These are phyloP conservation scores for Myathropa florea DNA, from an alignment of 2,888 invertebrate species.

Conservation along the genomic window DNA sequence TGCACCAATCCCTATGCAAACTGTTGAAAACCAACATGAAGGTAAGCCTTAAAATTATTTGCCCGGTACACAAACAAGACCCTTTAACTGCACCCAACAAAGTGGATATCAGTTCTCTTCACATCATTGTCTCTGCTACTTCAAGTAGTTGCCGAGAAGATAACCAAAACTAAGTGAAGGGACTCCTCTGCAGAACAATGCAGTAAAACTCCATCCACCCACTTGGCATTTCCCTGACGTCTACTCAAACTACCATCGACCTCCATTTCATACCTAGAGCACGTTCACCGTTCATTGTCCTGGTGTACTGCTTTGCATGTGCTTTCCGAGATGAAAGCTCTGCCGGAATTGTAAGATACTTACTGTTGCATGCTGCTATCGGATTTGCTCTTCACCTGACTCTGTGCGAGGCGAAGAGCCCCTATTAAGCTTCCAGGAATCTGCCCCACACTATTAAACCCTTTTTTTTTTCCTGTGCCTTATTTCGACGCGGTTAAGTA, in stretches of 20 bases:
- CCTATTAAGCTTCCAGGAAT: neutral
- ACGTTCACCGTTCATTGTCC: slow-evolving; percentile 36
- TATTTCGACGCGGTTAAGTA: neutral
- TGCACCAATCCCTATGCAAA: too few relatives aligned
- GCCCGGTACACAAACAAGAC: neutral
- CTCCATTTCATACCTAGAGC: neutral
- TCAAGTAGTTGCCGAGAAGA: neutral
- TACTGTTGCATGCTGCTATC: neutral
- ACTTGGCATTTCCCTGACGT: neutral
- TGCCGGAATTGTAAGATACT: neutral
- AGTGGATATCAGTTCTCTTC: neutral
- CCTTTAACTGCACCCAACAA: neutral
- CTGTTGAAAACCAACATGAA: too few relatives aligned
- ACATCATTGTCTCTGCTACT: neutral
- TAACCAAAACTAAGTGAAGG: neutral
- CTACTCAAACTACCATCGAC: neutral
- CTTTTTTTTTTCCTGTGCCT: neutral
- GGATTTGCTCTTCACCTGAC: neutral
- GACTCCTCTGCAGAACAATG: neutral
- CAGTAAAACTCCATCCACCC: neutral
- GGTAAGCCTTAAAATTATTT: too few relatives aligned
- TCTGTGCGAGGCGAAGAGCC: too few relatives aligned
- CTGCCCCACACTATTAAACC: neutral
- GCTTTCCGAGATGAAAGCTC: slow-evolving; percentile 29
- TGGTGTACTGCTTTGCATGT: slow-evolving; percentile 27